Evolutionary conservation across 2,888 invertebrate genomes (phyloP), one percentile per base, ranked within the genome.

Genomic region (Notodonta ziczac): DNA sequence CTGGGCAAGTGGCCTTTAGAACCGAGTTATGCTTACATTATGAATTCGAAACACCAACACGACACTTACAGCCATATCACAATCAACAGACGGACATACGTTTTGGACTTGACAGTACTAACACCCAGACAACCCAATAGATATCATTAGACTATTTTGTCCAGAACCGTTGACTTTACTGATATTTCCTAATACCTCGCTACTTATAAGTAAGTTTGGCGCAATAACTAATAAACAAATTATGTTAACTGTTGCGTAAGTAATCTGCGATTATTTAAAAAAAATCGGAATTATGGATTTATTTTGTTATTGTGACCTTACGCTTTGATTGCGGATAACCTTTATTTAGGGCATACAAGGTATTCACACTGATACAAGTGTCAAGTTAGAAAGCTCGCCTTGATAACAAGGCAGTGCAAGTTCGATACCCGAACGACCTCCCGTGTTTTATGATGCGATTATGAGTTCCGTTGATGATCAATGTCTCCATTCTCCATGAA

Each of bases 11-110:
- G 62, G 55, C 53, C n/a, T 53, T 40, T 59, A 53, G 48, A 59
- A 60, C 53, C 58, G 56, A 62, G 48, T 62, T 60, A 61, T 40
- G 63, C 54, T 56, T 55, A 74, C 51, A 65, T 59, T 68, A 64
- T 60, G 59, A 63, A 58, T 65, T 58, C 54, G 63, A 67, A 52
- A 64, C 58, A 67, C 58, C 70, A 66, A 64, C 60, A 73, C 63
- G 55, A 74, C 65, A 70, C 59, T 57, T 61, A 76, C 58, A 71
- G 56, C 60, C 53, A 62, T 61, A 58, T 53, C 69, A 65, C 58
- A 66, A 61, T 63, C 61, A 75, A 76, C 77, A 67, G 54, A 66
- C 69, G 64, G 48, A 60, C 59, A 40, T 44, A 58, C 42, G 35
- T 56, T 46, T 63, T 66, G 62, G 60, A 72, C 59, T 74, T 68